These are phyloP conservation scores for Odocoileus virginianus DNA, from an alignment of 2,113 vertebrate genomes.

Conservation along the genomic window DNA sequence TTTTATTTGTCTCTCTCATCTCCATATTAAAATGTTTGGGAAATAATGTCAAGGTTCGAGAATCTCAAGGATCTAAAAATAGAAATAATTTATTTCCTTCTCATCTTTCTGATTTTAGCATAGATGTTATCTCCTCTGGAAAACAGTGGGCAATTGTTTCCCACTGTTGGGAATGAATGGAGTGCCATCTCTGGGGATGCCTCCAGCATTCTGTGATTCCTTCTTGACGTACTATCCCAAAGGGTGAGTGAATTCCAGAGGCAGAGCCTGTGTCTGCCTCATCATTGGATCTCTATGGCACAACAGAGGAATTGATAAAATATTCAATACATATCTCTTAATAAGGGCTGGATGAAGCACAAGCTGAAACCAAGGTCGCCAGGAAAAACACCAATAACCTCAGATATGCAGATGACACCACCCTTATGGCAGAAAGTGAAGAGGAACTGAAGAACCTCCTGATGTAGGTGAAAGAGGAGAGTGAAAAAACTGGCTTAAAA, in stretches of 20 bases:
- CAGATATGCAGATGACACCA: background rate
- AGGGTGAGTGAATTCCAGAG: background rate
- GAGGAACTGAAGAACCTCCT: background rate
- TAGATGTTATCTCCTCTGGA: background rate
- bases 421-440: background rate
- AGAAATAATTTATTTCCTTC: background rate
- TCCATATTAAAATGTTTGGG: background rate
- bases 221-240: background rate
- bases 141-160: background rate
- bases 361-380: background rate
- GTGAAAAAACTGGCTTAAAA: background rate
- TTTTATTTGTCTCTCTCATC: background rate
- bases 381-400: background rate
- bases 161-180: background rate
- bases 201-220: background rate
- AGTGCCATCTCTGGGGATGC: background rate
- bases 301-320: background rate
- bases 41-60: background rate
- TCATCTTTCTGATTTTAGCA: background rate
- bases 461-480: background rate
- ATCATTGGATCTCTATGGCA: background rate
- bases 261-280: background rate
- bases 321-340: constrained; percentile 20
- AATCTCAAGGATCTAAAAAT: background rate
- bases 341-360: background rate